Evolutionary conservation across 2,797 vertebrate genomes (phyloP), one percentile per base, ranked within the genome.

Genomic region (Microcaecilia unicolor): DNA sequence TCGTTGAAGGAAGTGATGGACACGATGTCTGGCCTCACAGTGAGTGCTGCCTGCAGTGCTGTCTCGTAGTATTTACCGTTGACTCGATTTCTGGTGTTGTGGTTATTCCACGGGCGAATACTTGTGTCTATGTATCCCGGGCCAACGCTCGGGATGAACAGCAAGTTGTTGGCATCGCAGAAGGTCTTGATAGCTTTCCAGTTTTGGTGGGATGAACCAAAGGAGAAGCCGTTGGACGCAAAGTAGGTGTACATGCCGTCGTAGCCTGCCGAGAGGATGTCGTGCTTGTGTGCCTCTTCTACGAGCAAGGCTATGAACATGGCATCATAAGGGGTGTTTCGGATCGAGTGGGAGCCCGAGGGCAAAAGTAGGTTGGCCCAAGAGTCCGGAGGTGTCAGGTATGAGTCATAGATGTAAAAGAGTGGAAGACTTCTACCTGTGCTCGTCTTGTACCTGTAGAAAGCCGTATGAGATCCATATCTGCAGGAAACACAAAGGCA

Each of bases 161-260:
- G 74, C 29, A 92, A 72, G 31, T 86, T 88, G 68, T 86, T 89
- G 19, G 67, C 51, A 5, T 91, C 86, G 3, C 90, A 93, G 61
- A 91, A 93, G 5, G 58, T 61, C 64, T 91, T 92, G 62, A 90
- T 73, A 9, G 77, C 71, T 61, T 86, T 88, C 63, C 67, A 80
- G 79, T 92, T 93, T 70, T 91, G 90, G 61, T 92, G 87, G 8
- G 89, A 92, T 19, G 68, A 88, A 41, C 89, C 90, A 2, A 87
- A 93, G 24, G 91, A 93, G 66, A 93, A 92, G 10, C 89, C 89
- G 1, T 91, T 93, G 68, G 89, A 90, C 13, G 90, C 88, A 6
- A 93, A 94, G 41, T 87, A 92, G 2, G 90, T 88, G 49, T 93
- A 94, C 80, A 90, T 88, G 52, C 91, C 89, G 1, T 93, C 87